A percentile compares a stretch with the other conserved stretches of the same genome.
Evolutionary conservation across 2,113 vertebrate genomes (phyloP).

Genomic region (Glaucidium brasilianum): DNA sequence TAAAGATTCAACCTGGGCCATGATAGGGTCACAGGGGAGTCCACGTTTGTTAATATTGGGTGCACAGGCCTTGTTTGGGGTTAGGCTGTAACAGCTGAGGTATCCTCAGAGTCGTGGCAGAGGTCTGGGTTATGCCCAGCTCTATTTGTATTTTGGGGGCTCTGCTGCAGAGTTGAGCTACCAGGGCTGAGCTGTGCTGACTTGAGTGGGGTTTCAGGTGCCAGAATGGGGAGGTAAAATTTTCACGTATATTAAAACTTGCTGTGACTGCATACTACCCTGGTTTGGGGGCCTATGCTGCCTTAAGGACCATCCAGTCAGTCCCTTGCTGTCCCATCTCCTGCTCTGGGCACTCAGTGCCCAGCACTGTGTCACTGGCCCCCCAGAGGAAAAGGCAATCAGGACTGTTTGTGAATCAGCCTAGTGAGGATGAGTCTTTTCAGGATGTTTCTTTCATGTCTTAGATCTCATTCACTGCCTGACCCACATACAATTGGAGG

Average conservation of each 20-base stretch:
- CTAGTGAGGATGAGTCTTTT: not conserved
- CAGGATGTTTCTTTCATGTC: not conserved
- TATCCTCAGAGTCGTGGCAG: not conserved
- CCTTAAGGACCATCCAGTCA: not conserved
- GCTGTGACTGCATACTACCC: not conserved
- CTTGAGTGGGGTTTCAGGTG: not conserved
- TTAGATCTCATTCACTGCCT: not conserved
- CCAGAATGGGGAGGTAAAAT: not conserved
- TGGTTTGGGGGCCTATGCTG: no score
- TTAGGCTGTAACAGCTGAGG: not conserved
- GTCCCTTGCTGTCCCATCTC: not conserved
- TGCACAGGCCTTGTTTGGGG: not conserved
- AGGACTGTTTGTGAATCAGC: not conserved
- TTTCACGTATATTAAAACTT: not conserved
- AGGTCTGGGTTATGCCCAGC: not conserved
- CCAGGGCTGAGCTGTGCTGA: not conserved
- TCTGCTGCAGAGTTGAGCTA: not conserved
- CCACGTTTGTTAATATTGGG: not conserved
- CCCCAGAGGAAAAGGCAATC: fast-evolving
- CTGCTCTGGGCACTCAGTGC: not conserved
- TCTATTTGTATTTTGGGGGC: not conserved
- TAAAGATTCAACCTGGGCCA: not conserved
- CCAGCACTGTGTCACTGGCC: fast-evolving
- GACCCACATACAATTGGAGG: not conserved
- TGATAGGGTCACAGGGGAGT: not conserved